A percentile compares a stretch with the other conserved stretches of the same genome.
phyloP scores from a whole-genome alignment of 2,113 vertebrate species.

The Elachura formosa region DNA sequence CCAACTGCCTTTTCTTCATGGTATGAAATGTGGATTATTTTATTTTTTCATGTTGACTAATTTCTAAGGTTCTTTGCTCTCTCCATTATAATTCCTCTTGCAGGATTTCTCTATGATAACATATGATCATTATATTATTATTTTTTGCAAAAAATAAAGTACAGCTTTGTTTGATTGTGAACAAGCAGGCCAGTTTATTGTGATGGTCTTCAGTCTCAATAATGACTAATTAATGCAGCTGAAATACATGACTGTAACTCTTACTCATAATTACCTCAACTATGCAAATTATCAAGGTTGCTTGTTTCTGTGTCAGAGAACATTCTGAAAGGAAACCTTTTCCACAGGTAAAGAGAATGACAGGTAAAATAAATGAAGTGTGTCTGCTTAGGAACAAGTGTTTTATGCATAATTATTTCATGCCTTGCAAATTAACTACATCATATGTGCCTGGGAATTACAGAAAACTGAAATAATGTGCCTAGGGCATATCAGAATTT shows the following conservation, averaged over 20 bases:
- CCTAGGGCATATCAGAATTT: background rate
- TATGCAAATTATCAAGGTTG: background rate
- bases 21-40: background rate
- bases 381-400: slow-evolving; percentile 10
- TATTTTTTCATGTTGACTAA: background rate
- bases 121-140: background rate
- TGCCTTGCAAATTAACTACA: slow-evolving; percentile 20
- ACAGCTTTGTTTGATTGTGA: background rate
- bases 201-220: background rate
- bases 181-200: background rate
- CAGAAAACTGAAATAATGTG: background rate
- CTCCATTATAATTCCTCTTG: background rate
- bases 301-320: background rate
- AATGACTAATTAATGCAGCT: background rate
- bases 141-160: background rate
- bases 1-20: background rate
- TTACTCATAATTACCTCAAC: background rate
- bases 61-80: background rate
- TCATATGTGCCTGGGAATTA: slow-evolving; percentile 1
- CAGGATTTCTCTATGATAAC: background rate
- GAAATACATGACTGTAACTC: background rate
- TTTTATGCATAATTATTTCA: slow-evolving; percentile 40
- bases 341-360: background rate
- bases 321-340: background rate
- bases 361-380: slow-evolving; percentile 30